phyloP scores from a whole-genome alignment of 2,113 vertebrate species.

The Protobothrops flavoviridis region DNA sequence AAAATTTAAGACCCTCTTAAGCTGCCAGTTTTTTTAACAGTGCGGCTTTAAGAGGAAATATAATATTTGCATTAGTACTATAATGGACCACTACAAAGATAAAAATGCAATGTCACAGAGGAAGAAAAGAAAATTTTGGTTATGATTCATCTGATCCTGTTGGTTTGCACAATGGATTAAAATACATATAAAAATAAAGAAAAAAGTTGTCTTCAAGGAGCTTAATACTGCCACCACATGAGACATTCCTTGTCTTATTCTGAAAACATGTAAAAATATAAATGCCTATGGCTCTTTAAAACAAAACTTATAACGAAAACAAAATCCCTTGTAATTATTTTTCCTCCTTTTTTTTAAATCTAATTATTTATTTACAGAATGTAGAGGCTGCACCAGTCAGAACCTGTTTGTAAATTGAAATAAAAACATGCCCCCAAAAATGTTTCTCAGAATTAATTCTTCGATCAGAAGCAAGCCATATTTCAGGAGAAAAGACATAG shows the following conservation, averaged over 20 bases:
- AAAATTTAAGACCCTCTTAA: background rate
- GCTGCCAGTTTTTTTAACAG: background rate
- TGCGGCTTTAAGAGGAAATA: background rate
- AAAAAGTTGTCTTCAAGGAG: background rate
- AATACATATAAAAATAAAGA: background rate
- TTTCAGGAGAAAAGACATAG: background rate
- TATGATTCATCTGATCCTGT: background rate
- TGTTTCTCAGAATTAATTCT: background rate
- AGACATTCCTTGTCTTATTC: background rate
- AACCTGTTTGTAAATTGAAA: background rate
- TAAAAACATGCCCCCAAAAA: background rate
- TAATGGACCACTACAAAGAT: background rate
- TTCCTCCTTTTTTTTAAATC: background rate
- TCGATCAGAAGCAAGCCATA: background rate
- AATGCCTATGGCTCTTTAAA: background rate
- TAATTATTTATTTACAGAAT: background rate
- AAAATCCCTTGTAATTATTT: background rate
- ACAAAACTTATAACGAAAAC: background rate
- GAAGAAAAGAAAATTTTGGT: background rate
- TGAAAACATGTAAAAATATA: background rate
- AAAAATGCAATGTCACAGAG: background rate
- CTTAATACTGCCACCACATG: background rate
- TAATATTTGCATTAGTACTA: background rate
- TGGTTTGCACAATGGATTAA: background rate
- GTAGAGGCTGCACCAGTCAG: background rate